Evolutionary conservation across 2,888 invertebrate genomes (phyloP).

Genomic region (Pseudococcus longispinus): DNA sequence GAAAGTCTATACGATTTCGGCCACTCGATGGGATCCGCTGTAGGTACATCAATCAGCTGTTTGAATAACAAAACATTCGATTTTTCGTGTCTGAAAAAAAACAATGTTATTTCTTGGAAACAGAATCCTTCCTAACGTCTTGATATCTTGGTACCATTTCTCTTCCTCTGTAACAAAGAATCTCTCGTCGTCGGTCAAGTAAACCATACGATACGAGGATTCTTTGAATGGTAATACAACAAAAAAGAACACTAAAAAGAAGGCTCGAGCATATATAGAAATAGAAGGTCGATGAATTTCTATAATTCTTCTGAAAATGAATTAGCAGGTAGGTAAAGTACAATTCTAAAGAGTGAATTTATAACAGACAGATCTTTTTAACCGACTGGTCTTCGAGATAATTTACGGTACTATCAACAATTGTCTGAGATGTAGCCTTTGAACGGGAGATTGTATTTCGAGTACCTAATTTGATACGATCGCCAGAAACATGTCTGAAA

Average conservation of each 20-base stretch:
- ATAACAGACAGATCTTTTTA: not conserved
- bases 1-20: not conserved
- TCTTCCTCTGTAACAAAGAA: not conserved
- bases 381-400: not conserved
- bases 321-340: conserved; percentile 24
- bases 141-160: not conserved
- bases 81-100: not conserved
- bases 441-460: not conserved
- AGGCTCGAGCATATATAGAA: not conserved
- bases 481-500: no score
- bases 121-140: not conserved
- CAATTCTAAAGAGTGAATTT: not conserved
- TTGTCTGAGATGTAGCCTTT: not conserved
- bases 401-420: not conserved
- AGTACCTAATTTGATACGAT: no score
- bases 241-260: not conserved
- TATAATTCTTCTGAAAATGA: not conserved
- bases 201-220: not conserved
- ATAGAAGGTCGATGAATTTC: conserved; percentile 14
- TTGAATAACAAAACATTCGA: not conserved
- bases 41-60: not conserved
- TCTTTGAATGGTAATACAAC: not conserved
- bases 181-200: not conserved
- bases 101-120: not conserved
- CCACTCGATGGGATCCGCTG: not conserved